Evolutionary conservation across 2,113 vertebrate species (phyloP), one percentile per base, ranked within the genome.

Genomic region (Lates calcarifer): DNA sequence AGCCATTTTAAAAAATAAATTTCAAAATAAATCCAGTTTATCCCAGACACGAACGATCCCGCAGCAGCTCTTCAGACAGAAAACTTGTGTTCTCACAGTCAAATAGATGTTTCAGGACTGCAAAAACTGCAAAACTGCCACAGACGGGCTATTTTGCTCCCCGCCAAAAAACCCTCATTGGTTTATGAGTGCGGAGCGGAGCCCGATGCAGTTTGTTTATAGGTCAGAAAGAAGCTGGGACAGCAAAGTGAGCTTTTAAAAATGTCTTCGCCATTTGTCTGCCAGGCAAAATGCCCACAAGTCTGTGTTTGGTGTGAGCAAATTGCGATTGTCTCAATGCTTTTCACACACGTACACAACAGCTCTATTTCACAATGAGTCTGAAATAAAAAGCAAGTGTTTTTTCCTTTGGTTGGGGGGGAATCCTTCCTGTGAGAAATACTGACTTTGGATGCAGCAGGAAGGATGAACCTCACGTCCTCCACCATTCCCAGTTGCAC

Each of bases 171-270:
- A 47, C 37, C 45, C 33, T 56, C 53, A 29, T 31, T 8, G 39
- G 58, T 78, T 82, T 81, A 8, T 15, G 82, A 82, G 72, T 2
- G 3, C 28, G 35, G 67, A 74, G 68, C 24, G 6, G 12, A 61
- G 49, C 29, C 70, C 22, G 39, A 47, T 9, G 9, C 31, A 78
- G 71, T 63, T 83, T 82, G 77, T 86, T 81, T 84, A 68, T 57
- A 68, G 77, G 60, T 58, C 47, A 57, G 11, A 53, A 10, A 61
- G 71, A 55, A 72, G 74, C 64, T 22, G 66, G 0, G 12, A 26
- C 79, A 72, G 83, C 74, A 81, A 28, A 83, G 84, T 20, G 24
- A 74, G 75, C 37, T 80, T 64, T 67, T 77, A 45, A 57, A 60
- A 82, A 66, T 9, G 37, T 43, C 58, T 49, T 35, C 20, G 49